Evolutionary conservation across 2,888 invertebrate genomes (phyloP), one percentile per base, ranked within the genome.

Genomic region (Timema cristinae): DNA sequence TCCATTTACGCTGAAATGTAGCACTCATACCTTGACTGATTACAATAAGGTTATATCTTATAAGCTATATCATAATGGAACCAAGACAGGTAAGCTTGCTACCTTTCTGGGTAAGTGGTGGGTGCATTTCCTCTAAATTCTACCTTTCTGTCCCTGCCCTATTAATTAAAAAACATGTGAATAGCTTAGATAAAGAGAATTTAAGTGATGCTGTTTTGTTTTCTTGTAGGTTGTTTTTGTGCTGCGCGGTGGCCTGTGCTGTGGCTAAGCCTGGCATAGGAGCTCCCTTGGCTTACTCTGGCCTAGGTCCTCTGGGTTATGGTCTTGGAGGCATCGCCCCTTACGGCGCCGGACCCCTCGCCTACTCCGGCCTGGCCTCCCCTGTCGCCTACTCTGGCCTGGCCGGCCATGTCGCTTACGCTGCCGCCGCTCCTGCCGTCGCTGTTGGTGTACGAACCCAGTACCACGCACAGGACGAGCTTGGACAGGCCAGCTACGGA

Each of bases 241-340:
- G 84, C 81, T 84, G 86, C 83, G 81, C 86, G 79, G 77, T 81
- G 78, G 82, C 82, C 71, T 79, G 79, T 68, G 79, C 79, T 72
- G 76, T 75, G 70, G 79, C 80, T 74, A 78, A 77, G 71, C 79
- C 79, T 67, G 77, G 77, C 54, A 52, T 76, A 61, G 54, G 69
- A 15, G 68, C 71, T 47, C 82, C 72, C 78, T 15, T 47, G 32
- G 66, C 71, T 32, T 71, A 71, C 51, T 66, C 70, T 15, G 67
- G 56, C 59, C 32, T 67, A 5, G 66, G 15, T 61, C 52, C 66
- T 66, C 68, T 59, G 56, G 68, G 63, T 66, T 72, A 61, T 71
- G 15, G 48, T 11, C 51, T 47, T 49, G 70, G 68, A 51, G 70
- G 51, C 16, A 50, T 50, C 8, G 66, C 69, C 32, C 66, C 66